Evolutionary conservation across 2,888 invertebrate species (phyloP), one percentile per base, ranked within the genome.

Genomic region (Entomobrya multifasciata): DNA sequence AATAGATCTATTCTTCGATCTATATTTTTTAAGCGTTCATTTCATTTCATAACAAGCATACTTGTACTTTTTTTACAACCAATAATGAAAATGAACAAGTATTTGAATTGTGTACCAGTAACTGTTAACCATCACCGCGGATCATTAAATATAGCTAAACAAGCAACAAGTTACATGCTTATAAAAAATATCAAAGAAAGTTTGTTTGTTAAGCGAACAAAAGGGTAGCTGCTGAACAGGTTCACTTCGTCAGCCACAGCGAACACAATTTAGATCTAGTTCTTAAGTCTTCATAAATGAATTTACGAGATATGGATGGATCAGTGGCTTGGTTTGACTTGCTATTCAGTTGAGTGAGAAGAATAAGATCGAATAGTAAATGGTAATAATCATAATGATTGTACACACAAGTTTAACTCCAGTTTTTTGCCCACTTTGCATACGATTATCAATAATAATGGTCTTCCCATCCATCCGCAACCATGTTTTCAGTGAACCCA

Each of bases 141-240:
- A 70, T 83, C 83, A 83, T 74, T 76, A 76, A 83, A 65, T 76
- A 74, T 62, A 60, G 44, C 65, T 62, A 76, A 74, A 76, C 83
- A 83, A 76, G 83, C 83, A 83, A 83, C 83, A 83, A 83, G 83
- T 83, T 74, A 20, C 20, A 55, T 11, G n/a, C n/a, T n/a, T 20
- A 30, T 15, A 22, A 55, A 41, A 83, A 76, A 74, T 62, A 72
- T 67, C 44, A 15, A 15, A 15, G 11, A n/a, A 17, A 78, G 70
- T 70, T 55, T 70, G 70, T 80, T 70, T 55, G 55, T 4, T 25
- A n/a, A n/a, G n/a, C n/a, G 41, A 70, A 80, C 57, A 52, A 79
- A 70, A 20, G 60, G 57, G 44, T 22, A 44, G 41, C 20, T 60
- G 25, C 25, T n/a, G 55, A 80, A 82, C 47, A 47, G 55, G 82